Evolutionary conservation across 2,797 vertebrate genomes (phyloP), one percentile per base, ranked within the genome.

Genomic region (Coluber constrictor): DNA sequence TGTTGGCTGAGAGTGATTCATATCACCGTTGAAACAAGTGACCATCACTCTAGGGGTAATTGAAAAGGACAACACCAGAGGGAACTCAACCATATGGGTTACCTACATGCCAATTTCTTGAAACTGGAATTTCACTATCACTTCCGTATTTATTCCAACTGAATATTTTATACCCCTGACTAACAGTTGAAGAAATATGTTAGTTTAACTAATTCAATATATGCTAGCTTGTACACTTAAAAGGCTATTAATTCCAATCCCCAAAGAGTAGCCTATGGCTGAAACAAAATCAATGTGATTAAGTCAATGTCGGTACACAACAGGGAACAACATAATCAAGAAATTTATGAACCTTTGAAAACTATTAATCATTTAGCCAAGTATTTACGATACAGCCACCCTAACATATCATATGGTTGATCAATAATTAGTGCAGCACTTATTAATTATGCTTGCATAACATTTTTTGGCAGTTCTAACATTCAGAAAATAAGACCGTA

Each of bases 111-210:
- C 86, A 15, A 29, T 54, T 79, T 56, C 57, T 86, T 0, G 43
- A 88, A 94, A 0, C 89, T 87, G 2, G 18, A 47, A 3, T n/a
- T 54, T 56, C n/a, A 29, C 1, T 61, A 2, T 54, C 1, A 83
- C 92, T 8, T 94, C 90, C 57, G 4, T 20, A 37, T 88, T n/a
- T 54, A 25, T 4, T 16, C 6, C 79, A 92, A 92, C 88, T n/a
- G 0, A 94, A 91, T 11, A 23, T 92, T 11, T 94, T 20, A 66
- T 47, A 92, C 3, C 2, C 63, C 10, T 56, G 2, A 47, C 54
- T 12, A 1, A 27, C 91, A 93, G 90, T 13, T 90, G n/a, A 94
- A 27, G 94, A 95, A 93, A 92, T 90, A 91, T 54, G 88, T 91
- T 89, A 5, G 0, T 92, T 96, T 91, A 89, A n/a, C 51, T 90